Percentiles rank a stretch among this genome's conserved stretches.
Evolutionary conservation across 2,888 invertebrate species (phyloP).

Genomic region (Latheticus oryzae): DNA sequence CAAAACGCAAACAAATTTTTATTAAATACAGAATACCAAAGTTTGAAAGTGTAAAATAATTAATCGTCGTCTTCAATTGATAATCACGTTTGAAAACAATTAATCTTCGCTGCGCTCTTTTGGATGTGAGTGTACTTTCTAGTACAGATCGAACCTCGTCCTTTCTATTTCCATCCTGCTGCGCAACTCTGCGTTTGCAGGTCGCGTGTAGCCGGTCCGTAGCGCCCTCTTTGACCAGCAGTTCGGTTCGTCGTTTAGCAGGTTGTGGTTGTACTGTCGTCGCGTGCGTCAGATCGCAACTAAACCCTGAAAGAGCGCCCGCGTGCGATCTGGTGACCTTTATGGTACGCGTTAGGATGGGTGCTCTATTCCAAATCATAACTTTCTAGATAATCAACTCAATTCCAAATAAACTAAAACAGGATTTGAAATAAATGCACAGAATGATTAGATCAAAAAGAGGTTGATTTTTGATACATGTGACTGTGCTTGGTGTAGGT

Average conservation of each 20-base stretch:
- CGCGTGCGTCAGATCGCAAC: slow-evolving; percentile 40
- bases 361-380: too few species aligned
- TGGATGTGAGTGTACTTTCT: slow-evolving; percentile 49
- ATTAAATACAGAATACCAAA: too few species aligned
- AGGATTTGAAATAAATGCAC: too few species aligned
- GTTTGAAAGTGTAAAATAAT: slow-evolving; percentile 21
- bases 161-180: slow-evolving; percentile 41
- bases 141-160: slow-evolving; percentile 50
- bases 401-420: too few species aligned
- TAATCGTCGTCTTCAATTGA: slow-evolving; percentile 45
- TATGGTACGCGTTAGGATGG: too few species aligned
- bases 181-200: slow-evolving; percentile 53
- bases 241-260: slow-evolving; percentile 47
- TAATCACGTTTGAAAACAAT: slow-evolving; percentile 48
- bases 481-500: too few species aligned
- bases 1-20: slow-evolving; percentile 14
- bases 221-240: slow-evolving; percentile 58
- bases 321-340: slow-evolving; percentile 12
- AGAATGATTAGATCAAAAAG: too few species aligned
- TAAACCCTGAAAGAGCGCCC: slow-evolving; percentile 31
- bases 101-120: slow-evolving; percentile 49
- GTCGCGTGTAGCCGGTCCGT: slow-evolving; percentile 53
- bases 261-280: slow-evolving; percentile 53
- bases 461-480: too few species aligned
- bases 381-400: too few species aligned